Evolutionary conservation across 2,797 vertebrate species (phyloP).

Genomic region (Aeoliscus strigatus): DNA sequence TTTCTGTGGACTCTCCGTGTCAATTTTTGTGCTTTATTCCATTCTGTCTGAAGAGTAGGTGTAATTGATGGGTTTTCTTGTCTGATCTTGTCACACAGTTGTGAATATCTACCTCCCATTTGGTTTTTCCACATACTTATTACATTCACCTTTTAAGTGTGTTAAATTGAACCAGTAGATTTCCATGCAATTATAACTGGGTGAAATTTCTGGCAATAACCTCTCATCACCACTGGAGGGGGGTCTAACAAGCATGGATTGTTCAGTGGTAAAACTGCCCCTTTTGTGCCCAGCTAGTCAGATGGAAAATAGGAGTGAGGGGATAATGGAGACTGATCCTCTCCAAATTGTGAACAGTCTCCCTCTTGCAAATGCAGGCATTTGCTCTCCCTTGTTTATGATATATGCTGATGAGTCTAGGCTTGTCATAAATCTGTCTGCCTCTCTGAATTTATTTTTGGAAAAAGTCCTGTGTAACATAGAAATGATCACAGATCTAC

Average conservation of each 20-base stretch:
- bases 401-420: not conserved
- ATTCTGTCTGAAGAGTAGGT: too few relatives aligned
- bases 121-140: not conserved
- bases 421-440: slow-evolving; percentile 1
- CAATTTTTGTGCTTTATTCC: too few relatives aligned
- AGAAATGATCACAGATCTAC: too few relatives aligned
- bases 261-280: slow-evolving; percentile 31
- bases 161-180: slow-evolving; percentile 38
- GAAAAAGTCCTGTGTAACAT: too few relatives aligned
- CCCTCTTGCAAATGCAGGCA: slow-evolving; percentile 5
- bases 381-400: slow-evolving; percentile 23
- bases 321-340: slow-evolving; percentile 28
- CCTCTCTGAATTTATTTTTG: not conserved
- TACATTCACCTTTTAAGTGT: not conserved
- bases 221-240: slow-evolving; percentile 44
- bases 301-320: slow-evolving; percentile 45
- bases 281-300: slow-evolving; percentile 46
- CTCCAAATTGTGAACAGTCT: slow-evolving; percentile 34
- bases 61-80: too few relatives aligned
- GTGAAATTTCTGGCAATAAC: slow-evolving; percentile 17
- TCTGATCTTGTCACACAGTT: too few relatives aligned
- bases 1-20: too few relatives aligned
- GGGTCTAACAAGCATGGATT: slow-evolving; percentile 39
- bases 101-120: not conserved
- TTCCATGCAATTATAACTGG: slow-evolving; percentile 40